A percentile compares a stretch with the other conserved stretches of the same genome.
Evolutionary conservation across 2,797 vertebrate genomes (phyloP).

Genomic region (Euthynnus affinis): DNA sequence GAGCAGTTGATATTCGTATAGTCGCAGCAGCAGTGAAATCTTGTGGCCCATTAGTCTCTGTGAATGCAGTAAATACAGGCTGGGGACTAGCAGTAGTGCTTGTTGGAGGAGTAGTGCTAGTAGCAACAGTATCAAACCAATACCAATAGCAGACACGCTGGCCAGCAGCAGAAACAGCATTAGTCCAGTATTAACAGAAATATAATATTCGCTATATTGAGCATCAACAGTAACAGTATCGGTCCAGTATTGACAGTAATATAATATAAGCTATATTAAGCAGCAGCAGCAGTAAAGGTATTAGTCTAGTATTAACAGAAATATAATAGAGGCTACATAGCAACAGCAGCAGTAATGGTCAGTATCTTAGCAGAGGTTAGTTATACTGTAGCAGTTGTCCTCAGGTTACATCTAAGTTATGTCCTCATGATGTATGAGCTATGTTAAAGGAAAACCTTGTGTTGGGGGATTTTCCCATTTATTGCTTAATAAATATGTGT

Average conservation of each 20-base stretch:
- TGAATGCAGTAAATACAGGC: neutral
- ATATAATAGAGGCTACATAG: neutral
- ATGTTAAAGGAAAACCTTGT: conserved; percentile 3
- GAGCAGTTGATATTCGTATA: neutral
- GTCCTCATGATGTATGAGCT: neutral
- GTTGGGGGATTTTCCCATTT: conserved; percentile 19
- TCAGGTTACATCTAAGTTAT: conserved; percentile 7
- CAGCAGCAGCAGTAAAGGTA: neutral
- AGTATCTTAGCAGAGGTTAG: neutral
- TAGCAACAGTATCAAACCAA: neutral
- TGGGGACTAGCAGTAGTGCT: neutral
- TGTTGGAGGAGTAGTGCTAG: neutral
- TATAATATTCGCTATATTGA: too few relatives aligned
- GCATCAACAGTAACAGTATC: too few relatives aligned
- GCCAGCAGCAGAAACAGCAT: neutral
- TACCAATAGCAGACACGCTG: neutral
- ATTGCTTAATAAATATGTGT: conserved; percentile 28
- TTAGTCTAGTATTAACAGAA: neutral
- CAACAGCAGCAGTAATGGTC: neutral
- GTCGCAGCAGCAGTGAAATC: neutral
- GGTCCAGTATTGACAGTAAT: too few relatives aligned
- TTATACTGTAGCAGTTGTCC: neutral
- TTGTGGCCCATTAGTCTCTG: neutral
- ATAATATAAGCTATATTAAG: too few relatives aligned
- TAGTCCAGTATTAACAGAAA: neutral